Evolutionary conservation across 2,888 invertebrate species (phyloP), one percentile per base, ranked within the genome.

Genomic region (Ariolimax columbianus): DNA sequence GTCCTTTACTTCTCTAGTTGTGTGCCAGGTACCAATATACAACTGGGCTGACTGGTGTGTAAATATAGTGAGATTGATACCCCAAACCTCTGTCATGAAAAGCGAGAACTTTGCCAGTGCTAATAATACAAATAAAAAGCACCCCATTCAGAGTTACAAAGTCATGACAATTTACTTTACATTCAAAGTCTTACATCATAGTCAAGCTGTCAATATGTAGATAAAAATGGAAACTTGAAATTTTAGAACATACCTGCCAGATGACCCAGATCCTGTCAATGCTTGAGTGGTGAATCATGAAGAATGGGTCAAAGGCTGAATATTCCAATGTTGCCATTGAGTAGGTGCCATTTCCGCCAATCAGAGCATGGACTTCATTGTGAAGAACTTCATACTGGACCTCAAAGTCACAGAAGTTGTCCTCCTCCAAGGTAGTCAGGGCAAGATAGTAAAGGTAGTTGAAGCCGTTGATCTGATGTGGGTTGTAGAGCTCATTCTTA

Each of bases 271-370:
- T 82, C 84, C 88, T 86, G 84, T 89, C 89, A 38, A 89, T 63
- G 79, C 88, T 87, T 38, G 88, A 82, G 51, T 89, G 89, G 47
- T 87, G 88, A 30, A 89, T 82, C 84, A 88, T 86, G 84, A 89
- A 89, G 72, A 89, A 79, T 7, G 89, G 89, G 77, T 89, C 89
- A 70, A 84, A 89, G 23, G 89, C 89, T 36, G 88, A 86, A 77
- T 83, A 89, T 36, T 86, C 87, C 70, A 89, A 77, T 17, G 88
- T 88, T 23, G 89, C 79, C 89, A 89, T 88, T 26, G 88, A 85
- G 85, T 83, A 86, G 7, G 72, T 82, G 68, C 72, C 59, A n/a
- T 23, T 59, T n/a, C 89, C 89, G 23, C 89, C 89, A 2, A 89
- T 77, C 43, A 85, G 84, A 63, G 75, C 84, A 83, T 89, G 89